Evolutionary conservation across 2,888 invertebrate species (phyloP).

Genomic region (Heliconius hortense): DNA sequence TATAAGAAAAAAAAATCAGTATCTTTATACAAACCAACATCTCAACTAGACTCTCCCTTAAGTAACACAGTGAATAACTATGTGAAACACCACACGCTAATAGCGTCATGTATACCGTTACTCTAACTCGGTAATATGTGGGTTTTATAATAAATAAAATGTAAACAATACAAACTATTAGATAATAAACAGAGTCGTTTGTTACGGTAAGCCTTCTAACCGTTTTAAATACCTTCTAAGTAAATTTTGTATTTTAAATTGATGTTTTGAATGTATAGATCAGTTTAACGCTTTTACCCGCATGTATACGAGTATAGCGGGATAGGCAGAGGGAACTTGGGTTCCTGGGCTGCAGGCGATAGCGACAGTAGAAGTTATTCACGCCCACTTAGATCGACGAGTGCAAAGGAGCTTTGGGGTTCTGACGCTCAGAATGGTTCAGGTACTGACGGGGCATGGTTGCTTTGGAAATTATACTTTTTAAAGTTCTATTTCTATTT

Average conservation of each 20-base stretch:
- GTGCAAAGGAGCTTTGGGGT: no score
- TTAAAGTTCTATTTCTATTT: no score
- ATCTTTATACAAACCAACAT: background rate
- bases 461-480: no score
- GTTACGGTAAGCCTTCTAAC: constrained; percentile 12
- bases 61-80: constrained; percentile 26
- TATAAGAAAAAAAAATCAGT: background rate
- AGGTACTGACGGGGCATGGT: no score
- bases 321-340: no score
- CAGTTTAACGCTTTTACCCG: background rate
- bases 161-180: constrained; percentile 28
- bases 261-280: background rate
- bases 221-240: background rate
- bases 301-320: no score
- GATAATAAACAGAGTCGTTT: constrained; percentile 20
- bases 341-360: no score
- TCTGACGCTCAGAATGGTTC: no score
- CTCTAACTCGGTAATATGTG: constrained; percentile 19
- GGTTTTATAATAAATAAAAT: constrained; percentile 27
- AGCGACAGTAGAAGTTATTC: no score
- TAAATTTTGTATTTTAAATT: background rate
- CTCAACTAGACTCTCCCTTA: constrained; percentile 18
- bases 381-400: no score
- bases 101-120: constrained; percentile 33
- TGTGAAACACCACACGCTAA: constrained; percentile 34